These are phyloP conservation scores for Wiebesia pumilae DNA, from an alignment of 1,140 invertebrate genomes.

Conservation along the genomic window DNA sequence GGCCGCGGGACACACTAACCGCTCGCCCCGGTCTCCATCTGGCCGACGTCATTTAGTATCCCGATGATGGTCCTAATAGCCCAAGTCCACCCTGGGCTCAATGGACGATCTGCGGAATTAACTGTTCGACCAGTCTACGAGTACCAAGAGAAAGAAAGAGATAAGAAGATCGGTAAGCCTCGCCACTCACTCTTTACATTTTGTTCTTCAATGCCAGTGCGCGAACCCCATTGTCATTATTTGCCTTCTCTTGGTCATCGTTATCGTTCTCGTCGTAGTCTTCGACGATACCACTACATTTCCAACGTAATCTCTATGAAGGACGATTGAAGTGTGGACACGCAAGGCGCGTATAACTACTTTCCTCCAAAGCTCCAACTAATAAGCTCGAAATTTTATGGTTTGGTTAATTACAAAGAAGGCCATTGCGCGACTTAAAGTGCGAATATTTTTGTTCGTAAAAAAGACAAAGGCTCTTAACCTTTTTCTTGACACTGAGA, in stretches of 20 bases:
- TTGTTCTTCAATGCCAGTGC: not conserved
- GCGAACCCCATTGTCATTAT: not conserved
- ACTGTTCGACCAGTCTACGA: conserved; percentile 56
- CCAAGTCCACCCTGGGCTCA: conserved; percentile 57
- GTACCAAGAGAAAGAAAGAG: not conserved
- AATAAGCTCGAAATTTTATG: no score
- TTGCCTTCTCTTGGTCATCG: not conserved
- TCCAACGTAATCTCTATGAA: no score
- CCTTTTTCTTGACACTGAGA: no score
- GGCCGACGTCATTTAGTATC: conserved; percentile 72
- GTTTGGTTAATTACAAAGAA: no score
- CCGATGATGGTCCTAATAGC: conserved; percentile 71
- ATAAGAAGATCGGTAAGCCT: not conserved
- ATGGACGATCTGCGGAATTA: conserved; percentile 65
- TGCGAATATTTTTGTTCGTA: no score
- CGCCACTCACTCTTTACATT: not conserved
- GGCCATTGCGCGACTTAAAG: no score
- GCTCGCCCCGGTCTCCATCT: conserved; percentile 54
- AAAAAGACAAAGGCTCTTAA: no score
- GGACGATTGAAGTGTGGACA: no score
- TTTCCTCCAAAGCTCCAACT: no score
- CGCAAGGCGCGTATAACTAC: no score
- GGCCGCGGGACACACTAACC: conserved; percentile 66
- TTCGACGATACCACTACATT: no score
- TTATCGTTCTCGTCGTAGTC: no score